Percentiles rank a stretch among this genome's conserved stretches.
These are phyloP conservation scores for Ophonus ardosiacus DNA, from an alignment of 2,888 invertebrate genomes.

Conservation along the genomic window DNA sequence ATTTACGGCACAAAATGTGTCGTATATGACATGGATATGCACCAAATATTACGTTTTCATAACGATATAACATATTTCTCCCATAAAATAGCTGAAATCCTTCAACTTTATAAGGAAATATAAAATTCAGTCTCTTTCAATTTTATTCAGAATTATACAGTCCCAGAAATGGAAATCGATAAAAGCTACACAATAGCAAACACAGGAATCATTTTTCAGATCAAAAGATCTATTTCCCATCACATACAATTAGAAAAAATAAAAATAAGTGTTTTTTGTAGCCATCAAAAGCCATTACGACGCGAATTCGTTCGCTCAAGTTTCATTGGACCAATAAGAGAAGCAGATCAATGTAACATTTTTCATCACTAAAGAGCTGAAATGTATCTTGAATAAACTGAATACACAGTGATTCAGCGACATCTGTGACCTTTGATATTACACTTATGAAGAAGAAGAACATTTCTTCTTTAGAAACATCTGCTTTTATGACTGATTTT, in stretches of 20 bases:
- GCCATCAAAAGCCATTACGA: constrained; percentile 33
- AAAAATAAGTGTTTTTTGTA: constrained; percentile 24
- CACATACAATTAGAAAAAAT: constrained; percentile 30
- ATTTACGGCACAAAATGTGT: constrained; percentile 22
- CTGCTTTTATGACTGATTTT: constrained; percentile 56
- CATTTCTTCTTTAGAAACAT: constrained; percentile 47
- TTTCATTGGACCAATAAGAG: constrained; percentile 32
- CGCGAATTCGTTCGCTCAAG: constrained; percentile 34
- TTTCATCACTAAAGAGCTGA: constrained; percentile 32
- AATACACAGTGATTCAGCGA: constrained; percentile 24
- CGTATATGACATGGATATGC: constrained; percentile 23
- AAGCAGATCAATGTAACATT: constrained; percentile 17
- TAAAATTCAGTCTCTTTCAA: constrained; percentile 6
- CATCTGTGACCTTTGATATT: constrained; percentile 31
- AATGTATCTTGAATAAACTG: constrained; percentile 3
- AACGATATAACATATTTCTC: constrained; percentile 12
- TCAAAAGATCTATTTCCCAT: constrained; percentile 28
- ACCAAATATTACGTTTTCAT: constrained; percentile 31
- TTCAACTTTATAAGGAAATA: constrained; percentile 6
- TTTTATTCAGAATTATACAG: constrained; percentile 13
- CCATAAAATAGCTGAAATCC: neutral
- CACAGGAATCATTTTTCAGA: constrained; percentile 23
- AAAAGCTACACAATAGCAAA: neutral
- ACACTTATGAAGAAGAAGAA: constrained; percentile 14
- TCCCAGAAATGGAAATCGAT: constrained; percentile 13